These are phyloP conservation scores for Marronus borbonicus DNA, from an alignment of 2,888 invertebrate species.

Conservation along the genomic window DNA sequence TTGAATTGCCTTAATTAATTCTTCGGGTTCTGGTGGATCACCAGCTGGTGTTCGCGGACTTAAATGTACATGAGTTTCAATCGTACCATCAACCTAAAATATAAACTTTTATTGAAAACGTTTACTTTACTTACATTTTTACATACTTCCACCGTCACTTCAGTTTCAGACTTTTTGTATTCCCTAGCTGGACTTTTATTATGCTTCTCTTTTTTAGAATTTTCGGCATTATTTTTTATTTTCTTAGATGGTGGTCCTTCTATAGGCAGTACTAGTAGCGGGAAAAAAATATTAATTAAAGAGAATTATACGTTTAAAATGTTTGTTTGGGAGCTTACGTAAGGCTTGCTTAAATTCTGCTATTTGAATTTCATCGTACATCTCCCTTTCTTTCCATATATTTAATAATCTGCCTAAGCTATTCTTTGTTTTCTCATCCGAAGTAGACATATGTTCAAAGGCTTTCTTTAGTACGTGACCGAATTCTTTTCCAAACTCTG, in stretches of 20 bases:
- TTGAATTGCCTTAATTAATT: constrained; percentile 86
- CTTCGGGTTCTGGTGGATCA: constrained; percentile 94
- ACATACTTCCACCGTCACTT: constrained; percentile 68
- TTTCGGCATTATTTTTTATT: constrained; percentile 65
- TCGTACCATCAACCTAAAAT: constrained; percentile 78
- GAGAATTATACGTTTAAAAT: constrained; percentile 29
- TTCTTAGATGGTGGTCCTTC: constrained; percentile 73
- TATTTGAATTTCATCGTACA: constrained; percentile 87
- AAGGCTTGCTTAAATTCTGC: constrained; percentile 82
- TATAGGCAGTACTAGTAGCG: constrained; percentile 64
- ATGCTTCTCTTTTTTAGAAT: constrained; percentile 60
- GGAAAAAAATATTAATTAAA: constrained; percentile 45
- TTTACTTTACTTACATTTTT: constrained; percentile 11
- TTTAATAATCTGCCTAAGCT: constrained; percentile 86
- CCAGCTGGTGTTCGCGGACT: constrained; percentile 87
- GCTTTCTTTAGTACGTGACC: constrained; percentile 85
- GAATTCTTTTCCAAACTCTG: constrained; percentile 94
- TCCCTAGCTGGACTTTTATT: constrained; percentile 69
- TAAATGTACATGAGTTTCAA: constrained; percentile 83
- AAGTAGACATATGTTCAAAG: constrained; percentile 85
- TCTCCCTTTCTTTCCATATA: constrained; percentile 95
- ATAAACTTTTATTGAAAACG: constrained; percentile 29
- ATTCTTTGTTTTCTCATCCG: constrained; percentile 86
- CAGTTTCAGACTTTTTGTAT: constrained; percentile 73
- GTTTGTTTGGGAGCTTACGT: constrained; percentile 64